phyloP scores from a whole-genome alignment of 2,113 vertebrate species.

The Lanius collurio region DNA sequence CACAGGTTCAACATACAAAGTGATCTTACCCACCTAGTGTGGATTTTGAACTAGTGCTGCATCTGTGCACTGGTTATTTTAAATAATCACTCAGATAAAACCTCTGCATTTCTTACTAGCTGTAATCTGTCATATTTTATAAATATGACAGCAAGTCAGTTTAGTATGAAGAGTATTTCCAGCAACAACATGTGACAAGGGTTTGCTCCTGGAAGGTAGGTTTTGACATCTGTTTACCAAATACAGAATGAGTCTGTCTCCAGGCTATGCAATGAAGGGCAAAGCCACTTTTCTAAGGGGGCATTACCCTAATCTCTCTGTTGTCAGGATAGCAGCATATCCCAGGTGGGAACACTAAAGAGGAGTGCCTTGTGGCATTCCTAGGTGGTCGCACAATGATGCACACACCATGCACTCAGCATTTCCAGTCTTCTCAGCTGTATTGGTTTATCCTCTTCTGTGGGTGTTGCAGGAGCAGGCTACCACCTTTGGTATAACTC shows the following conservation, averaged over 20 bases:
- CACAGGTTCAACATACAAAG: background rate
- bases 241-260: background rate
- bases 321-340: background rate
- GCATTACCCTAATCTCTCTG: background rate
- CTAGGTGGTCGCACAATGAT: no score
- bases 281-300: background rate
- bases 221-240: background rate
- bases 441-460: background rate
- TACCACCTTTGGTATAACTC: background rate
- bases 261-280: background rate
- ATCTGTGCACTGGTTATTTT: background rate
- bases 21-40: background rate
- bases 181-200: background rate
- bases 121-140: background rate
- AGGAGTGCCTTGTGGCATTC: background rate
- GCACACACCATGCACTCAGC: fast-evolving
- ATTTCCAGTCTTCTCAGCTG: background rate
- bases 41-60: background rate
- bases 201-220: background rate
- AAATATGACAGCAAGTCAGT: background rate
- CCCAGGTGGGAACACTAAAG: fast-evolving
- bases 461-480: background rate
- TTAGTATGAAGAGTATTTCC: background rate
- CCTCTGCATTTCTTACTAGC: background rate
- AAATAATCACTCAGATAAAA: background rate